phyloP scores from a whole-genome alignment of 2,888 invertebrate genomes.

The Yponomeuta plumbellus region DNA sequence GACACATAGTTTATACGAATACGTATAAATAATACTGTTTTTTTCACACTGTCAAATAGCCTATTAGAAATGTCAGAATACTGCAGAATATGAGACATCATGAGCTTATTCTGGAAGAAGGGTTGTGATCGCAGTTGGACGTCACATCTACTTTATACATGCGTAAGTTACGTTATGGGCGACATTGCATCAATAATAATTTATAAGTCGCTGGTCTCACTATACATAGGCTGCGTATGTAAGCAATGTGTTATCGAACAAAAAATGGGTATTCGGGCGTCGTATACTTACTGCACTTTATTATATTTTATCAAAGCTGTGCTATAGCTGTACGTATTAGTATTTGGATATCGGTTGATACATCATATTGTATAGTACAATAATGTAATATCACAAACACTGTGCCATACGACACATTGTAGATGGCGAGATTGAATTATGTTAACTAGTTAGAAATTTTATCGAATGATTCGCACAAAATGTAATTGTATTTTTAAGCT shows the following conservation, averaged over 20 bases:
- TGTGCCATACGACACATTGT: constrained; percentile 3
- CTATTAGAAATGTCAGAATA: no score
- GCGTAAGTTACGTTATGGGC: no score
- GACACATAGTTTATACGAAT: no score
- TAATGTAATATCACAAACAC: not conserved
- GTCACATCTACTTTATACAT: no score
- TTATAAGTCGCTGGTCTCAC: no score
- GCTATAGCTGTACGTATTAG: not conserved
- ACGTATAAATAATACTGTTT: no score
- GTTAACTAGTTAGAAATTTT: not conserved
- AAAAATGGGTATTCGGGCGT: not conserved
- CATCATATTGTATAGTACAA: not conserved
- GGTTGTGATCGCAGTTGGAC: no score
- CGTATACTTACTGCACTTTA: not conserved
- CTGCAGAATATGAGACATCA: no score
- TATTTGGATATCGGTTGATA: not conserved
- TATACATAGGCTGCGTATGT: no score
- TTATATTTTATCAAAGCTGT: not conserved
- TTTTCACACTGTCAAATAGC: no score
- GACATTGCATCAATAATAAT: no score
- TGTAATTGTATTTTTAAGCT: not conserved
- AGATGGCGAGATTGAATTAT: not conserved
- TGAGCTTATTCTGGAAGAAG: no score
- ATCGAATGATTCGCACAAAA: constrained; percentile 2
- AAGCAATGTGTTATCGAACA: not conserved